These are phyloP conservation scores for Cylindroiulus punctatus DNA, from an alignment of 2,888 invertebrate species.

Conservation along the genomic window DNA sequence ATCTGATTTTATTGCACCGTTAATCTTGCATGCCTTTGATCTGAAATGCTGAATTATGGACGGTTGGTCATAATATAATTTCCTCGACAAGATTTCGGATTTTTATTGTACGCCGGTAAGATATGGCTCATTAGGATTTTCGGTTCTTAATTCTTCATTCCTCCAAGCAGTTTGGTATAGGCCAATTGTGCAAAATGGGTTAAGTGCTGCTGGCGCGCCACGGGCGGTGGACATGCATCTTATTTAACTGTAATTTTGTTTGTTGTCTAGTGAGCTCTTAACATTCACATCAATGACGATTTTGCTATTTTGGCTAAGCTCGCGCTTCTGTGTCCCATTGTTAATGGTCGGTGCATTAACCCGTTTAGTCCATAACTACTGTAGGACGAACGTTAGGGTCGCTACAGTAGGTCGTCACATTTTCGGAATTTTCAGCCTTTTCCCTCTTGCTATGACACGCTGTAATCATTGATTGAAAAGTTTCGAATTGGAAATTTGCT, in stretches of 20 bases:
- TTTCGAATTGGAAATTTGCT: too few species aligned
- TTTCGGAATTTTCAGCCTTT: too few species aligned
- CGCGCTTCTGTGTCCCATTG: neutral
- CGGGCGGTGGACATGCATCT: conserved; percentile 9
- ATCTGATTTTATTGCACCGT: neutral
- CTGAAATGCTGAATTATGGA: conserved; percentile 6
- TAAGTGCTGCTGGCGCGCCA: neutral
- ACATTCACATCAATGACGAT: neutral
- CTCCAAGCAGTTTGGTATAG: neutral
- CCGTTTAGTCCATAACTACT: neutral
- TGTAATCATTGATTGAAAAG: too few species aligned
- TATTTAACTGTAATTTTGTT: conserved; percentile 9
- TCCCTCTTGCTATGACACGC: too few species aligned
- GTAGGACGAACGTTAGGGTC: too few species aligned
- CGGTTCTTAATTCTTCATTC: neutral
- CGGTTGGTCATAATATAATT: neutral
- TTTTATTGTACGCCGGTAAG: neutral
- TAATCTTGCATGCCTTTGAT: neutral
- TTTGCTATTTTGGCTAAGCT: neutral
- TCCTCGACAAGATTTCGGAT: neutral
- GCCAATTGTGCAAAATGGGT: conserved; percentile 8
- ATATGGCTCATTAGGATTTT: conserved; percentile 35
- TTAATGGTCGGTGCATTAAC: neutral
- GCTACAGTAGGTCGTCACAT: too few species aligned
- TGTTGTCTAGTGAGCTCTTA: neutral